These are phyloP conservation scores for Percopsis omiscomaycus DNA, from an alignment of 2,797 vertebrate genomes.

Conservation along the genomic window DNA sequence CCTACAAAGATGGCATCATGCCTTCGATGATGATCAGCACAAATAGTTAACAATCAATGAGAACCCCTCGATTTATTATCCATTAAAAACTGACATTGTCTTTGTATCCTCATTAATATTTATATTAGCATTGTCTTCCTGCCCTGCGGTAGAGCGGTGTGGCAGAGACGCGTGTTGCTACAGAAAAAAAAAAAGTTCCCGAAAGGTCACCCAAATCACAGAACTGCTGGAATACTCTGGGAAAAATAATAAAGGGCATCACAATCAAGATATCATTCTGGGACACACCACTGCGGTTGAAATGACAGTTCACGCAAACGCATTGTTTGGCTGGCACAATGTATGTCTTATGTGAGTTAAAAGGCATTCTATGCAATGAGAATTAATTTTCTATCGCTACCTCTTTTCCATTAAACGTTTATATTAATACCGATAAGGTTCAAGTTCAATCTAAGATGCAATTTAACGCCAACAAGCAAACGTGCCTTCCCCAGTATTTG, in stretches of 20 bases:
- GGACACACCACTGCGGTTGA: constrained; percentile 62
- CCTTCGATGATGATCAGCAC: constrained; percentile 48
- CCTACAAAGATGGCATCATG: constrained; percentile 48
- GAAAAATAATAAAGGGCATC: constrained; percentile 77
- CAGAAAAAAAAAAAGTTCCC: constrained; percentile 53
- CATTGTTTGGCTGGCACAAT: constrained; percentile 48
- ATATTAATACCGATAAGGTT: too few species aligned
- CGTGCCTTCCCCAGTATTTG: constrained; percentile 2
- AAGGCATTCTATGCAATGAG: constrained; percentile 43
- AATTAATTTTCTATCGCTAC: too few species aligned
- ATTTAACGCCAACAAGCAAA: not conserved
- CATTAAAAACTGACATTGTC: constrained; percentile 71
- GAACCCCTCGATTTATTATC: constrained; percentile 67
- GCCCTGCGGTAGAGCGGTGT: constrained; percentile 39
- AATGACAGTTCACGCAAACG: constrained; percentile 61
- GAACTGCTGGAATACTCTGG: constrained; percentile 68
- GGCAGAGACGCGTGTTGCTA: constrained; percentile 56
- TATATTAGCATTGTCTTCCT: constrained; percentile 63
- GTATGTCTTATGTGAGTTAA: constrained; percentile 54
- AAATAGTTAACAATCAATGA: constrained; percentile 63
- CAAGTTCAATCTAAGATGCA: too few species aligned
- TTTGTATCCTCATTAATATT: constrained; percentile 75
- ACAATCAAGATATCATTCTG: constrained; percentile 72
- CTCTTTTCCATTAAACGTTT: too few species aligned
- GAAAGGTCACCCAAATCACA: constrained; percentile 77